These are phyloP conservation scores for Thymelicus lineola DNA, from an alignment of 2,888 invertebrate genomes.

Conservation along the genomic window DNA sequence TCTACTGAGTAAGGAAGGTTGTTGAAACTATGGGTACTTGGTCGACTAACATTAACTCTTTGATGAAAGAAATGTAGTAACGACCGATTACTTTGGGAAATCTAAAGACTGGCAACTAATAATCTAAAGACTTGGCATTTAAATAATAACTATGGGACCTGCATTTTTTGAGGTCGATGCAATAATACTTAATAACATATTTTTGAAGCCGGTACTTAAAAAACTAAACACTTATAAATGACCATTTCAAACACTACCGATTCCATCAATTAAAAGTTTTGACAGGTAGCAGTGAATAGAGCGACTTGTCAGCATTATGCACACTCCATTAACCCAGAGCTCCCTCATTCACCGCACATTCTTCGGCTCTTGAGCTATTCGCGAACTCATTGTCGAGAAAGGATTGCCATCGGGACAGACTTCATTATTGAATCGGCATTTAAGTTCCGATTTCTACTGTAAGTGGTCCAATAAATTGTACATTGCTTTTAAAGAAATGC, in stretches of 20 bases:
- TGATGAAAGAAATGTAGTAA: too few species aligned
- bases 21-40: too few species aligned
- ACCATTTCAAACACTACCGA: slow-evolving; percentile 2
- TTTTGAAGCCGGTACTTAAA: too few species aligned
- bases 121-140: too few species aligned
- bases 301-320: slow-evolving; percentile 39
- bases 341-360: slow-evolving; percentile 32
- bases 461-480: slow-evolving; percentile 14
- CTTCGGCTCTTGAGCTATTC: slow-evolving; percentile 43
- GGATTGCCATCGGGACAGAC: slow-evolving; percentile 50
- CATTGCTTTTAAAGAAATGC: neutral
- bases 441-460: slow-evolving; percentile 14
- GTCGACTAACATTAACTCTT: too few species aligned
- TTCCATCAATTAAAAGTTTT: slow-evolving; percentile 40
- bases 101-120: too few species aligned
- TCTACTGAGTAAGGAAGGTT: too few species aligned
- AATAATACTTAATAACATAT: too few species aligned
- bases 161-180: too few species aligned
- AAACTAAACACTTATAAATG: neutral
- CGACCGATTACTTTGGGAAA: too few species aligned
- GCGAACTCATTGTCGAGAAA: slow-evolving; percentile 68
- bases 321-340: slow-evolving; percentile 32
- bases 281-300: slow-evolving; percentile 39
- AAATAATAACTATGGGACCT: too few species aligned
- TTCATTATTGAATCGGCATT: slow-evolving; percentile 38